These are phyloP conservation scores for Eulemur coronatus DNA, from an alignment of 2,797 vertebrate species.

Conservation along the genomic window DNA sequence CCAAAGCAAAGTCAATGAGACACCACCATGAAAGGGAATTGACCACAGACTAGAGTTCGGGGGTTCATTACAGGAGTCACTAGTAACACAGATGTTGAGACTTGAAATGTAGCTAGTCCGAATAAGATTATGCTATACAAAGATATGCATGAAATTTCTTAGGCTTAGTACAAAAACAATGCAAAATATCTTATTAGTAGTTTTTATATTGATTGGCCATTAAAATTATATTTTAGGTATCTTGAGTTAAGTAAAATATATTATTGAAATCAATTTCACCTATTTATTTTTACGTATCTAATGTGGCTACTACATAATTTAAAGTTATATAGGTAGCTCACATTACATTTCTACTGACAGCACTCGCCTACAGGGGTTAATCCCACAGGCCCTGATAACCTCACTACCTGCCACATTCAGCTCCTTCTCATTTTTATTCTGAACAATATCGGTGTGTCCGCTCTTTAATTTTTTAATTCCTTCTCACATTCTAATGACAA, in stretches of 20 bases:
- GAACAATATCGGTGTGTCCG: not conserved
- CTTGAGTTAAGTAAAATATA: slow-evolving; percentile 17
- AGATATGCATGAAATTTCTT: not conserved
- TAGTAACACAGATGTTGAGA: not conserved
- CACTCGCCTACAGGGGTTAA: not conserved
- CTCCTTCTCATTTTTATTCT: not conserved
- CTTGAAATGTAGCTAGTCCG: not conserved
- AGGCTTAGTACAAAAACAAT: not conserved
- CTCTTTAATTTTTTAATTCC: slow-evolving; percentile 70
- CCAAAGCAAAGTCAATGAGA: not conserved
- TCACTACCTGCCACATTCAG: not conserved
- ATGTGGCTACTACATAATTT: not conserved
- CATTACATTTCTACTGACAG: not conserved
- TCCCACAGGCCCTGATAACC: not conserved
- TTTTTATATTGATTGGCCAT: not conserved
- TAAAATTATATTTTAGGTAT: not conserved
- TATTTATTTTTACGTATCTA: not conserved
- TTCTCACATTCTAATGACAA: slow-evolving; percentile 61
- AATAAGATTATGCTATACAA: not conserved
- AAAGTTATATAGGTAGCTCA: not conserved
- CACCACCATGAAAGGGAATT: not conserved
- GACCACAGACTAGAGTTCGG: not conserved
- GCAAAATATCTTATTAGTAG: not conserved
- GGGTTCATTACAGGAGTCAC: not conserved
- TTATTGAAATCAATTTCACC: not conserved